Percentiles rank a stretch among this genome's conserved stretches.
Conservation (phyloP, 1,140 invertebrate genomes). For the Aphaenogaster floridana region DNA sequence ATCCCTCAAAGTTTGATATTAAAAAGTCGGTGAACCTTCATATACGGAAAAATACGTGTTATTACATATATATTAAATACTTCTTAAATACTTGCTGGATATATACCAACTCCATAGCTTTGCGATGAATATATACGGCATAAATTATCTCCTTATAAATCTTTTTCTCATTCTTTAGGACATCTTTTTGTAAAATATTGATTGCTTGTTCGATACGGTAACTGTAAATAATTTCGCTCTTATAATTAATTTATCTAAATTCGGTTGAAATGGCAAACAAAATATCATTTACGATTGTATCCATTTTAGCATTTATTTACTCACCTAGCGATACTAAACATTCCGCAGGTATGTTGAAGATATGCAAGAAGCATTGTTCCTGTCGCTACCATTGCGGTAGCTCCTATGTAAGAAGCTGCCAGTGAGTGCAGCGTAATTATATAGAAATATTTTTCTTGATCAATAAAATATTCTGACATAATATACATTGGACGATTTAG, state of each 20-base stretch:
- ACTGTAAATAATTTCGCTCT: slow-evolving; percentile 14
- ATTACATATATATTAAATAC: neutral
- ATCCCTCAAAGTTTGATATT: slow-evolving; percentile 15
- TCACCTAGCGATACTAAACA: slow-evolving; percentile 26
- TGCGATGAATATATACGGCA: slow-evolving; percentile 38
- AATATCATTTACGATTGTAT: neutral
- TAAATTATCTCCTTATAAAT: neutral
- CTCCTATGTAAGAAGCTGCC: neutral
- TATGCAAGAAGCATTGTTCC: slow-evolving; percentile 14
- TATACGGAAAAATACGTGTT: neutral
- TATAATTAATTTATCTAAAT: neutral
- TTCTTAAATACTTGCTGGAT: neutral
- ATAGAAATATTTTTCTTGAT: slow-evolving; percentile 36
- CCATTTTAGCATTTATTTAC: neutral
- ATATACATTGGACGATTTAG: neutral
- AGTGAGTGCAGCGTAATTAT: neutral
- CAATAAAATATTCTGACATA: slow-evolving; percentile 31
- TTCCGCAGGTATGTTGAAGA: slow-evolving; percentile 16
- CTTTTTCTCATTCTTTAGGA: neutral
- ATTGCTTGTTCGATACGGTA: slow-evolving; percentile 32
- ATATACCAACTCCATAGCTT: slow-evolving; percentile 34
- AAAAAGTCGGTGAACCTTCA: neutral
- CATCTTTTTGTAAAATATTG: neutral
- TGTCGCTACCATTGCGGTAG: neutral
- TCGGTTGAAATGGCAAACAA: neutral